These are phyloP conservation scores for Tauraco hartlaubi DNA, from an alignment of 2,797 vertebrate genomes.

Conservation along the genomic window DNA sequence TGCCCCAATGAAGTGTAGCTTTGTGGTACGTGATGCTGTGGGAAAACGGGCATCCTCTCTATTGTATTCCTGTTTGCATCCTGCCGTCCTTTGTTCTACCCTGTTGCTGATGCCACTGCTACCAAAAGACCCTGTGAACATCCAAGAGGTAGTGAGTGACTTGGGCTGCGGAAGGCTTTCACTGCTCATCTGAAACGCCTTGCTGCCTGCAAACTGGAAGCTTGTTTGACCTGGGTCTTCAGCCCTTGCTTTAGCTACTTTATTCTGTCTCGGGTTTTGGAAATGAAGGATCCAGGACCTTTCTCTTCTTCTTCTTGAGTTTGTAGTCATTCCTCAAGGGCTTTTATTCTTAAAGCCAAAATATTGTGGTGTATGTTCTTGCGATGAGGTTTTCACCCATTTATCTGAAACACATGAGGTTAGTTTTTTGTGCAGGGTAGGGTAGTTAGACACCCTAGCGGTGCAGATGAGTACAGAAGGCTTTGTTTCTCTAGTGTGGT, in stretches of 20 bases:
- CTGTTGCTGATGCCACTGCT: background rate
- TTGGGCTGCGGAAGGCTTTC: background rate
- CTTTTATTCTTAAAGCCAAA: background rate
- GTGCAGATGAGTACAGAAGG: background rate
- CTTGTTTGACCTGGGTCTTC: background rate
- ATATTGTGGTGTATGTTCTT: rapidly evolving
- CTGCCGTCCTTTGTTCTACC: background rate
- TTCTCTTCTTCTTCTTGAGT: background rate
- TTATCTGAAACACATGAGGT: background rate
- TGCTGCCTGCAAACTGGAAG: background rate
- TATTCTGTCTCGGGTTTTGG: background rate
- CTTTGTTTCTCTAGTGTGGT: background rate
- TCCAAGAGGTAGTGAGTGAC: background rate
- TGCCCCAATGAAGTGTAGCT: background rate
- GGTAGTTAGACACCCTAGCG: background rate
- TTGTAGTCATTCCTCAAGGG: background rate
- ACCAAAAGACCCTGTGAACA: background rate
- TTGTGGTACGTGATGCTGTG: background rate
- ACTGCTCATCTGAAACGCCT: background rate
- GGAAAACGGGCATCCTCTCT: background rate
- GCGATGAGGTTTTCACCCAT: background rate
- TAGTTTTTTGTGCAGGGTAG: background rate
- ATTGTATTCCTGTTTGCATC: background rate
- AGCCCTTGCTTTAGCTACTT: background rate
- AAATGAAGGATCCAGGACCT: background rate